These are phyloP conservation scores for Philypnodon macrostomus DNA, from an alignment of 2,797 vertebrate genomes.

Conservation along the genomic window DNA sequence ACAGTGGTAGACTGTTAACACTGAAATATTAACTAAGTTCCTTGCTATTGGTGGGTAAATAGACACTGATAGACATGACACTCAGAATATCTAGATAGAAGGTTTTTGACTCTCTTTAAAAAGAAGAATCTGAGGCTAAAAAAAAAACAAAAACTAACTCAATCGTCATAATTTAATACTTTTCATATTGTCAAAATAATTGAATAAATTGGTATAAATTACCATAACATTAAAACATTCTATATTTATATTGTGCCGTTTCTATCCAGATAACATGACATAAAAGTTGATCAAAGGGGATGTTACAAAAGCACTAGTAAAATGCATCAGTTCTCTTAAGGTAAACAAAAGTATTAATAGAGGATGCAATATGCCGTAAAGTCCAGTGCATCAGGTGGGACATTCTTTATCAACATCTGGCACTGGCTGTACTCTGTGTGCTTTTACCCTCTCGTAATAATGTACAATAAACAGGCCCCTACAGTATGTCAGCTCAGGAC, in stretches of 20 bases:
- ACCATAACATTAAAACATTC: too few species aligned
- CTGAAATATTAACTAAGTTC: not conserved
- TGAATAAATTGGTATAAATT: too few species aligned
- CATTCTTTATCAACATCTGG: conserved; percentile 3
- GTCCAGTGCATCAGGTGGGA: not conserved
- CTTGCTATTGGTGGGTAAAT: conserved; percentile 1
- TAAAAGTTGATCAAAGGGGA: too few species aligned
- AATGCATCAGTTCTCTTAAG: not conserved
- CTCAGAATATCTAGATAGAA: too few species aligned
- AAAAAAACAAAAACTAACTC: too few species aligned
- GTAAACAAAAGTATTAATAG: not conserved
- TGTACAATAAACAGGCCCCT: not conserved
- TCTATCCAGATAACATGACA: too few species aligned
- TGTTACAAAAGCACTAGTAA: too few species aligned
- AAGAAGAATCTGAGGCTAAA: too few species aligned
- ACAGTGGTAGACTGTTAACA: not conserved
- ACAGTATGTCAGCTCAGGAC: not conserved
- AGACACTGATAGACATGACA: not conserved
- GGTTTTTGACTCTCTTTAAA: too few species aligned
- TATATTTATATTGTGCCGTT: too few species aligned
- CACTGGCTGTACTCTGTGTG: not conserved
- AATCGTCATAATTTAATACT: too few species aligned
- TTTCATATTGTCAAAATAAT: too few species aligned
- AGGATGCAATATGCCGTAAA: not conserved
- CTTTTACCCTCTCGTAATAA: not conserved